A percentile compares a stretch with the other conserved stretches of the same genome.
Evolutionary conservation across 2,113 vertebrate genomes (phyloP).

Genomic region (Gymnocephalus cernua): DNA sequence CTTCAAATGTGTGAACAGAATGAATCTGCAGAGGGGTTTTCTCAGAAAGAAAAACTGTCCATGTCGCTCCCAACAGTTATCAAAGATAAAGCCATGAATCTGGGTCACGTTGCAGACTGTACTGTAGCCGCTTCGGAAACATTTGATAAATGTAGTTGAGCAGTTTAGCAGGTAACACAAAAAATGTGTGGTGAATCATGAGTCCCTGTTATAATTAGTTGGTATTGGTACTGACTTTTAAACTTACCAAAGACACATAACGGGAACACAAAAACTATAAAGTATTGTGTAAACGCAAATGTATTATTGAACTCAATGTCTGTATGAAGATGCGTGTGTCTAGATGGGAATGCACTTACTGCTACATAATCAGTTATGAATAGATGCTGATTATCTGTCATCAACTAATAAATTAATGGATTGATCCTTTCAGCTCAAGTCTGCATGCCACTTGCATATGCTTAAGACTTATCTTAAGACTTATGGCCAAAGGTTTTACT

Average conservation of each 20-base stretch:
- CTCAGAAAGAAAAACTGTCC: slow-evolving; percentile 2
- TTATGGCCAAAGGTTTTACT: not conserved
- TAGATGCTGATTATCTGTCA: not conserved
- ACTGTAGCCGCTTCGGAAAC: not conserved
- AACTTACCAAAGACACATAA: not conserved
- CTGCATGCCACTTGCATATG: not conserved
- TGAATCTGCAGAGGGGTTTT: slow-evolving; percentile 13
- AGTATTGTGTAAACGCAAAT: not conserved
- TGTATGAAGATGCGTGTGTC: not conserved
- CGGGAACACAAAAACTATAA: not conserved
- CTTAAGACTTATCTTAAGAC: too few species aligned
- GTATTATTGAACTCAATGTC: not conserved
- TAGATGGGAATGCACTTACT: not conserved
- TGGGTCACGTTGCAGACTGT: not conserved
- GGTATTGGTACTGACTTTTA: not conserved
- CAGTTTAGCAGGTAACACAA: not conserved
- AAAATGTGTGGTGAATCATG: not conserved
- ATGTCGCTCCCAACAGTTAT: not conserved
- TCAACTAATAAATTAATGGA: not conserved
- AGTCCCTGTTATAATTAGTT: not conserved
- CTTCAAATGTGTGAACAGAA: not conserved
- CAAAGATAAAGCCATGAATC: not conserved
- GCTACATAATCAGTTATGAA: not conserved
- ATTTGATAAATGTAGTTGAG: not conserved
- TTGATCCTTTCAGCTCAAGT: not conserved